These are phyloP conservation scores for Ladona fulva DNA, from an alignment of 1,140 invertebrate genomes.

Conservation along the genomic window DNA sequence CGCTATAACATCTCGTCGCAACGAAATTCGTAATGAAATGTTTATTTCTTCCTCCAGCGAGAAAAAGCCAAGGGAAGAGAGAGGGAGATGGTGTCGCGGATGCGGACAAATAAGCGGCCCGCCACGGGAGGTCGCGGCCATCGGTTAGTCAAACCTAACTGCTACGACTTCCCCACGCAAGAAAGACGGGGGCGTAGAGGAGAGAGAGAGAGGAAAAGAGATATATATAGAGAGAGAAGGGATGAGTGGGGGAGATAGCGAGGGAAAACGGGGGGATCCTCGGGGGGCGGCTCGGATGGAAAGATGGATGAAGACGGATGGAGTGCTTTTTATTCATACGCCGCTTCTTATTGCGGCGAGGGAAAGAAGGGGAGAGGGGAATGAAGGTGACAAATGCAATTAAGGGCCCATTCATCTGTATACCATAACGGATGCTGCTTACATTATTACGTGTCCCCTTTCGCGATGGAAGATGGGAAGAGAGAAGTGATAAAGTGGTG, in stretches of 20 bases:
- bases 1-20: too few relatives aligned
- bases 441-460: not conserved
- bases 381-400: slow-evolving; percentile 1
- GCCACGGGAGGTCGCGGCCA: too few relatives aligned
- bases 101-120: too few relatives aligned
- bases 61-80: too few relatives aligned
- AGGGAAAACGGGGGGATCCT: not conserved
- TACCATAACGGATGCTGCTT: not conserved
- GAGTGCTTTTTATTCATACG: not conserved
- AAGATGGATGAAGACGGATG: slow-evolving; percentile 7
- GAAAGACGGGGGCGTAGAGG: not conserved
- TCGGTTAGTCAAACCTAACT: too few relatives aligned
- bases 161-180: too few relatives aligned
- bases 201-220: not conserved
- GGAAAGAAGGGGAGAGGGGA: not conserved
- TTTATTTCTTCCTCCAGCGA: too few relatives aligned
- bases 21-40: too few relatives aligned
- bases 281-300: not conserved
- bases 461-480: not conserved
- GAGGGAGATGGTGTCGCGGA: too few relatives aligned
- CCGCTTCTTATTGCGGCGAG: not conserved
- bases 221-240: not conserved
- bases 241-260: not conserved
- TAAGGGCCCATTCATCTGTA: not conserved
- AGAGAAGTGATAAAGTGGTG: not conserved